Evolutionary conservation across 2,888 invertebrate genomes (phyloP).

Genomic region (Sesamia inferens): DNA sequence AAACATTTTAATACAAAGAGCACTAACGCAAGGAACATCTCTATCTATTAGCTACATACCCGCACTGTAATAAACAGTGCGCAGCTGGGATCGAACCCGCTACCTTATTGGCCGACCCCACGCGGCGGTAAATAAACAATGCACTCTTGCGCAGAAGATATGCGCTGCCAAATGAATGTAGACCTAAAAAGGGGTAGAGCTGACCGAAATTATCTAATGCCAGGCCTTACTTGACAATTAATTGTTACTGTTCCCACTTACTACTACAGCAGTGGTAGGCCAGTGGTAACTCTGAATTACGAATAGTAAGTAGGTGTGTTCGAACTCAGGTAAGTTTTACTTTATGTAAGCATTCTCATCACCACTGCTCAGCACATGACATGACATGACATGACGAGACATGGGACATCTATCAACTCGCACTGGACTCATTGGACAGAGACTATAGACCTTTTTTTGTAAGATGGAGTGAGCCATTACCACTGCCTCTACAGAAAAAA

Average conservation of each 20-base stretch:
- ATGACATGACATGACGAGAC: too few species aligned
- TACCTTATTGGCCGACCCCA: conserved; percentile 83
- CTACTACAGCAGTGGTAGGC: too few species aligned
- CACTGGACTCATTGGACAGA: too few species aligned
- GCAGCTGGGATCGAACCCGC: conserved; percentile 72
- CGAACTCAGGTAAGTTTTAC: too few species aligned
- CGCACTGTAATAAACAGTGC: conserved; percentile 67
- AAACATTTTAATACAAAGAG: conserved; percentile 56
- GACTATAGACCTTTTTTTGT: too few species aligned
- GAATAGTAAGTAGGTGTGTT: too few species aligned
- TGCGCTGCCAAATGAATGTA: conserved; percentile 73
- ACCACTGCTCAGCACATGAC: too few species aligned
- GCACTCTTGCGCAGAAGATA: conserved; percentile 74
- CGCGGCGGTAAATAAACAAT: conserved; percentile 80
- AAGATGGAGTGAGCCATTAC: too few species aligned
- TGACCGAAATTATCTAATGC: conserved; percentile 16
- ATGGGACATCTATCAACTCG: too few species aligned
- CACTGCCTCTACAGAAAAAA: too few species aligned
- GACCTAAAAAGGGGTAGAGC: conserved; percentile 55
- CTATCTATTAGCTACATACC: conserved; percentile 63
- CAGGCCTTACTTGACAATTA: not conserved
- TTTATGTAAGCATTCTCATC: too few species aligned
- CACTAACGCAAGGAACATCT: conserved; percentile 53
- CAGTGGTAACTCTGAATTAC: too few species aligned
- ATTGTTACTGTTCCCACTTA: not conserved